Percentiles rank a stretch among this genome's conserved stretches.
Evolutionary conservation across 2,888 invertebrate species (phyloP).

Genomic region (Nomada ferruginata): DNA sequence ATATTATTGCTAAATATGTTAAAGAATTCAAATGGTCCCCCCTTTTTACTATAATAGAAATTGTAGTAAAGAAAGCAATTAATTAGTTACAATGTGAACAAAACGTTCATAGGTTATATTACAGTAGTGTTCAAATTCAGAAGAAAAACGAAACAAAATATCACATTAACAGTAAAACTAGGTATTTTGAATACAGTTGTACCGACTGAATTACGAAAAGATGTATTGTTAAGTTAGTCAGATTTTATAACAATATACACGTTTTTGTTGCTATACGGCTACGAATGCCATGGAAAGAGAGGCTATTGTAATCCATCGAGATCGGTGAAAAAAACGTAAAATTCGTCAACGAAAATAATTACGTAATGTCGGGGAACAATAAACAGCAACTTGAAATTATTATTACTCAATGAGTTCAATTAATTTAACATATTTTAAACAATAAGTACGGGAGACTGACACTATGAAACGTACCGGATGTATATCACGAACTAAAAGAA

Average conservation of each 20-base stretch:
- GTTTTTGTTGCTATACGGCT: constrained; percentile 61
- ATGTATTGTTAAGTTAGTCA: neutral
- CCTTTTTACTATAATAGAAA: too few relatives aligned
- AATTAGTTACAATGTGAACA: neutral
- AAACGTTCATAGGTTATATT: constrained; percentile 45
- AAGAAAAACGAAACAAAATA: constrained; percentile 3
- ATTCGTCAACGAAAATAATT: constrained; percentile 29
- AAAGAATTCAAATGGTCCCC: neutral
- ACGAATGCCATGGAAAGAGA: constrained; percentile 36
- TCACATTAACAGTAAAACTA: neutral
- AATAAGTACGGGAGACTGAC: constrained; percentile 64
- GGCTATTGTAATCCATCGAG: constrained; percentile 70
- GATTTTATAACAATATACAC: constrained; percentile 26
- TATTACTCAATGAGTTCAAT: constrained; percentile 69
- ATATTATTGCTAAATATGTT: neutral
- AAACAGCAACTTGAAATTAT: constrained; percentile 28
- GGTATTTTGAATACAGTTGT: neutral
- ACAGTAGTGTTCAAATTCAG: neutral
- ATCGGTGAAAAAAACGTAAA: constrained; percentile 66
- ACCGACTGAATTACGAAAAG: neutral
- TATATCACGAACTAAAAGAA: constrained; percentile 77
- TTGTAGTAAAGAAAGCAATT: neutral
- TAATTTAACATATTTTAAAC: constrained; percentile 67
- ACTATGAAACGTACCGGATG: constrained; percentile 74
- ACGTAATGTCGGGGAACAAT: constrained; percentile 4